Evolutionary conservation across 2,113 vertebrate species (phyloP).

Genomic region (Asarcornis scutulata): DNA sequence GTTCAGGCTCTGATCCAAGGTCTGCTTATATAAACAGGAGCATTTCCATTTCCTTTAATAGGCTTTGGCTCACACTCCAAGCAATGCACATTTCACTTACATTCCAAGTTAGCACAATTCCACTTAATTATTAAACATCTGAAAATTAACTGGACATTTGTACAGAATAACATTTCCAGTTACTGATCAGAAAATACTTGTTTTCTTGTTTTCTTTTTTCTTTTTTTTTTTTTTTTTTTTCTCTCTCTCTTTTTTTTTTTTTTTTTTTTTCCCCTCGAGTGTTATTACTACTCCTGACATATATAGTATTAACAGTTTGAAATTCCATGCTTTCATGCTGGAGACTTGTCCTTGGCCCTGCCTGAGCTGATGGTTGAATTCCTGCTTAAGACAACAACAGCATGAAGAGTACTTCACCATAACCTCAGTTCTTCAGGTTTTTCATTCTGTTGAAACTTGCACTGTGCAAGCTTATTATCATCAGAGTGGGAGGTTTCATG

Average conservation of each 20-base stretch:
- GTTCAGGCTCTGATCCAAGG: constrained; percentile 50
- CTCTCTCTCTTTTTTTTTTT: background rate
- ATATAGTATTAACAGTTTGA: background rate
- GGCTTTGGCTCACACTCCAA: background rate
- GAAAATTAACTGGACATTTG: background rate
- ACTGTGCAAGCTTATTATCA: background rate
- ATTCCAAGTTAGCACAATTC: background rate
- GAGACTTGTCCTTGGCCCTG: background rate
- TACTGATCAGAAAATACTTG: background rate
- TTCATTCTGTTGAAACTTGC: background rate
- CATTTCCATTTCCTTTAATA: constrained; percentile 29
- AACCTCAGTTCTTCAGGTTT: background rate
- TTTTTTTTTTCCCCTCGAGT: background rate
- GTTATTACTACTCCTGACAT: background rate
- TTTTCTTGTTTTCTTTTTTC: background rate
- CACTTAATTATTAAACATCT: constrained; percentile 25
- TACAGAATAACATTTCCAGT: background rate
- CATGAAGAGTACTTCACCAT: background rate
- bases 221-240: background rate
- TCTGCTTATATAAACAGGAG: constrained; percentile 2
- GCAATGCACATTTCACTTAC: background rate
- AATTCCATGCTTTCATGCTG: background rate
- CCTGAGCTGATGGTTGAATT: background rate
- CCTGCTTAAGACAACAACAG: background rate
- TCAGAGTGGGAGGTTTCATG: background rate